These are phyloP conservation scores for Oncorhynchus masou DNA, from an alignment of 2,113 vertebrate genomes.

Conservation along the genomic window DNA sequence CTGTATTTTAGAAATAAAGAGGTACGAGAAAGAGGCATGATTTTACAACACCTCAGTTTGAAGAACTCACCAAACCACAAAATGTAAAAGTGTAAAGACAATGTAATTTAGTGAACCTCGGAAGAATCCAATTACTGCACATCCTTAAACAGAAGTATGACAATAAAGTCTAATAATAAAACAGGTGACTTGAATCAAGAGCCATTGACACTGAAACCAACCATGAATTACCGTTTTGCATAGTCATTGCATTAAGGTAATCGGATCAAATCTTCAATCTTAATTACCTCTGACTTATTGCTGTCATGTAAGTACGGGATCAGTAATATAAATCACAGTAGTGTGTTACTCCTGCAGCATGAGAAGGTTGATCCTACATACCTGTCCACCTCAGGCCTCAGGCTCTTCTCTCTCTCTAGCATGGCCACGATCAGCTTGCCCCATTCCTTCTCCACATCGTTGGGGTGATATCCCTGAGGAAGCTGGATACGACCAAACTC, in stretches of 20 bases:
- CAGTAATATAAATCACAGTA: neutral
- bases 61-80: neutral
- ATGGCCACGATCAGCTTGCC: constrained; percentile 96
- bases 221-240: neutral
- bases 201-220: neutral
- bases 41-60: too few species aligned
- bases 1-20: too few species aligned
- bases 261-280: too few species aligned
- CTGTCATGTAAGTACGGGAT: neutral
- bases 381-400: constrained; percentile 94
- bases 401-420: constrained; percentile 93
- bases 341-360: neutral
- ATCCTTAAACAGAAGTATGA: neutral
- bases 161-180: neutral
- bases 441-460: constrained; percentile 98
- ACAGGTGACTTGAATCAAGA: neutral
- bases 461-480: constrained; percentile 92
- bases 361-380: constrained; percentile 53
- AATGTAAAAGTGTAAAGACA: neutral
- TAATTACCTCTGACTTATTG: neutral
- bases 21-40: too few species aligned
- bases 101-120: neutral
- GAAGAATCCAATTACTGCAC: too few species aligned
- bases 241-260: too few species aligned
- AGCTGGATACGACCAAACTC: constrained; percentile 98